Conservation (phyloP, 2,113 vertebrate genomes). For the Chamaetylas fuelleborni region DNA sequence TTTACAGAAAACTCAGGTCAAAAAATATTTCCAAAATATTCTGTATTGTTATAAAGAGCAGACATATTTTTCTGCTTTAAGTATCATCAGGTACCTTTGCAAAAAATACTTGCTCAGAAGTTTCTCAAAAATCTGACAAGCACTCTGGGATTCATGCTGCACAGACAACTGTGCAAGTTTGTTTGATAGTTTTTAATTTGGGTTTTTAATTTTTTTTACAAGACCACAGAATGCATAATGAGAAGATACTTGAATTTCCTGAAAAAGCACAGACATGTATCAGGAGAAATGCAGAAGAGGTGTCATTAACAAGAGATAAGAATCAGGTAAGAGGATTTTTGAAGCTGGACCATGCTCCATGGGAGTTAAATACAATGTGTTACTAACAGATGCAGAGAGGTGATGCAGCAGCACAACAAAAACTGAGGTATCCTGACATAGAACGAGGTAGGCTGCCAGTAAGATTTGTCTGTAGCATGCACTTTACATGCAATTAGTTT, state of each 20-base stretch:
- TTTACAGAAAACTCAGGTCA: background rate
- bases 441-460: background rate
- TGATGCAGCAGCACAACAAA: background rate
- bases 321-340: background rate
- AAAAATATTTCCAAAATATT: background rate
- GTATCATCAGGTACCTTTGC: background rate
- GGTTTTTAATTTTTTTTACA: background rate
- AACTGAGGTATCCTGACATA: background rate
- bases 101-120: background rate
- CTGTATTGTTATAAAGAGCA: background rate
- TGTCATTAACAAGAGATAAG: background rate
- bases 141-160: background rate
- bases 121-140: background rate
- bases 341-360: background rate
- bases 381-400: background rate
- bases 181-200: background rate
- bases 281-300: background rate
- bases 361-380: fast-evolving
- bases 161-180: background rate
- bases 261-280: background rate
- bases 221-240: background rate
- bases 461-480: fast-evolving
- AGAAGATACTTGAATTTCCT: background rate
- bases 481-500: background rate
- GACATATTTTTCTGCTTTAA: background rate